Base-by-base conservation (phyloP, 2,888 invertebrate species). In the Ligdia adustata region DNA sequence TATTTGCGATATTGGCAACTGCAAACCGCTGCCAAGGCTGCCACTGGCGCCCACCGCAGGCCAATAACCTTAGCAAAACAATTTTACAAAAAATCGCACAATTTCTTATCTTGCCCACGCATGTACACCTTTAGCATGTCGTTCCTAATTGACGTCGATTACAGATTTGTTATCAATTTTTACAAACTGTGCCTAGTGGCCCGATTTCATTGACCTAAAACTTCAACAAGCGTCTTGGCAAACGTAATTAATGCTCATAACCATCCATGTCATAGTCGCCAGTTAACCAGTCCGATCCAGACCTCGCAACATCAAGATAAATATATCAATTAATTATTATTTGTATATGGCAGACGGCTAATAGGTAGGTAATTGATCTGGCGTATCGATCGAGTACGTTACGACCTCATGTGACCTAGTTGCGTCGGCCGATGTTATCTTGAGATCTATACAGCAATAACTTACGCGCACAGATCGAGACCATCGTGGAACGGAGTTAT, bases 1-100 rank as follows among this genome's bases (percentile, higher is more conserved):
- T 90, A 90, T 90, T 89, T 90, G 84, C 78, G 83, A 84, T 81
- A 81, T 88, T 89, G 89, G 89, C 89, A 88, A 74, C 74, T 62
- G 62, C 65, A 55, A 60, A 63, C 64, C 70, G 63, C 73, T 71
- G 74, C 82, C 84, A 84, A 86, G 87, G 86, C 79, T 82, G 77
- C 60, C 53, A 27, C 55, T 66, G 69, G 67, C 75, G 73, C 75
- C 57, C 69, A 76, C 79, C 82, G 83, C 79, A 79, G 76, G 69
- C 60, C 85, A 69, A 74, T 74, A 79, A 87, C 87, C 82, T 82
- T 73, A 75, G 12, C 38, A 46, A 52, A 31, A 43, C 4, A 28
- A 50, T 59, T 48, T 40, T 40, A 33, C 31, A 48, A 39, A 48
- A 50, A 47, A 24, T 31, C 13, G 31, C 20, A 28, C 11, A 40